Conservation (phyloP, 2,797 vertebrate species). For the Heteromormyrus szaboi region DNA sequence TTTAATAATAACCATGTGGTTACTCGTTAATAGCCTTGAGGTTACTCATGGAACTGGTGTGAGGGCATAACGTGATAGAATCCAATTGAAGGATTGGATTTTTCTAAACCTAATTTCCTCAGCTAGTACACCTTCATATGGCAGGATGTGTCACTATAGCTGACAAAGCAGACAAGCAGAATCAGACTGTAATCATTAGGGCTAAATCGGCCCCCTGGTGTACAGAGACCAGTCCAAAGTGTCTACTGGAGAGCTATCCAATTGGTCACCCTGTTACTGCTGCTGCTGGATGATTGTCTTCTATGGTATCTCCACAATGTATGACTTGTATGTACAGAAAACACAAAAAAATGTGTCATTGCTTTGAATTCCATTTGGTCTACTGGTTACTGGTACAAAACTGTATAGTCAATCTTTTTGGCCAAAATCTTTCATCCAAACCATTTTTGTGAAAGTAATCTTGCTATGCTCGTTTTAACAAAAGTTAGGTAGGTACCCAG, state of each 20-base stretch:
- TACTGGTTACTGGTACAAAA: not conserved
- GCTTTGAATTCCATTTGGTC: not conserved
- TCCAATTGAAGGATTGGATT: not conserved
- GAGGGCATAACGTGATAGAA: not conserved
- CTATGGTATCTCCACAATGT: not conserved
- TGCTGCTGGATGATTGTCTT: not conserved
- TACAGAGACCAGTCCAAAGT: not conserved
- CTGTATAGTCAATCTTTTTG: not conserved
- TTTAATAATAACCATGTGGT: not conserved
- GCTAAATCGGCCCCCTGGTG: not conserved
- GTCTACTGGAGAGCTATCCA: not conserved
- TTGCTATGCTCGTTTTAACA: not conserved
- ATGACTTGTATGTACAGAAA: not conserved
- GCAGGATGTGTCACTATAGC: not conserved
- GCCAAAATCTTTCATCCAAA: not conserved
- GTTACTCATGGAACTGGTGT: not conserved
- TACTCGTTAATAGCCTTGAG: not conserved
- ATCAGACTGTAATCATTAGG: not conserved
- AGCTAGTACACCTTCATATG: not conserved
- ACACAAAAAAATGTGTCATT: not conserved
- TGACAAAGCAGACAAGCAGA: not conserved
- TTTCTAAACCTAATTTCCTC: not conserved
- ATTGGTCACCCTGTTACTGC: not conserved
- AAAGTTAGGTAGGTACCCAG: not conserved
- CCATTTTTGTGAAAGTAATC: not conserved